A percentile compares a stretch with the other conserved stretches of the same genome.
Evolutionary conservation across 2,797 vertebrate species (phyloP).

Genomic region (Graptemys geographica): DNA sequence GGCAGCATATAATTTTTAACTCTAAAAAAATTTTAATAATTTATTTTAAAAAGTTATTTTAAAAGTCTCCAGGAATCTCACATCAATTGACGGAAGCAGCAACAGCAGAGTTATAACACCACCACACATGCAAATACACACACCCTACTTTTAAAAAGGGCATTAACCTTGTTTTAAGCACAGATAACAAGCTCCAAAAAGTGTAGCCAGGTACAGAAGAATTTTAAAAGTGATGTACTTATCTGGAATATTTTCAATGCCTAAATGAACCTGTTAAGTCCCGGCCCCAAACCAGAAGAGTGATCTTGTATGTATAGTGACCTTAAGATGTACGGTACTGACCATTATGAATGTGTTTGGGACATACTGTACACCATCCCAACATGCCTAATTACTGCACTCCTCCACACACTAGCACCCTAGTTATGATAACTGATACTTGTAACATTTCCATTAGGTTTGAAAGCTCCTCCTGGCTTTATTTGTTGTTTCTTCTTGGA

Average conservation of each 20-base stretch:
- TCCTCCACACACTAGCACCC: neutral
- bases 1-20: neutral
- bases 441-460: neutral
- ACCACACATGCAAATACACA: too few species aligned
- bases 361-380: neutral
- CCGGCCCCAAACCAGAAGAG: neutral
- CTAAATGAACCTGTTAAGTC: neutral
- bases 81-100: neutral
- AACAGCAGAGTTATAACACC: neutral
- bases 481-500: neutral
- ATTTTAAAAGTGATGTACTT: neutral
- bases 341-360: neutral
- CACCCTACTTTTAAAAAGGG: neutral
- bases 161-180: neutral
- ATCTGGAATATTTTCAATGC: neutral
- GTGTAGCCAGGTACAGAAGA: neutral
- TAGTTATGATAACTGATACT: neutral
- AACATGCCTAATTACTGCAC: neutral
- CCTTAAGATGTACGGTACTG: neutral
- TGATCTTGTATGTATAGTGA: neutral
- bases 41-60: neutral
- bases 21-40: neutral
- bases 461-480: neutral
- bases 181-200: neutral
- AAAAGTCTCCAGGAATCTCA: neutral